Conservation (phyloP, 2,113 vertebrate genomes). For the Syrrhaptes paradoxus region DNA sequence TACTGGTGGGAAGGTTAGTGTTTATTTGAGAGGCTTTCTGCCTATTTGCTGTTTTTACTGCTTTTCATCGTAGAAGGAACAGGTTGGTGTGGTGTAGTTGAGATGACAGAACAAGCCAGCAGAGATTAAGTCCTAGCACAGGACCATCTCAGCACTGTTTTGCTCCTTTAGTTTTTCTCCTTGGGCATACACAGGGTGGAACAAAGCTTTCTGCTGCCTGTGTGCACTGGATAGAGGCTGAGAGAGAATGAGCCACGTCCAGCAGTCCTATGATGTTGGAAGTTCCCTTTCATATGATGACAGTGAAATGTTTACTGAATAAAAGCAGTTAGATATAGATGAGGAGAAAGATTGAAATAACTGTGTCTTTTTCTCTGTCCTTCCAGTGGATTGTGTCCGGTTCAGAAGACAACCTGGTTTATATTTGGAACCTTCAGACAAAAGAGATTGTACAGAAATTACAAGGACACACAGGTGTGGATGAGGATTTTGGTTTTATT, state of each 20-base stretch:
- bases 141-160: background rate
- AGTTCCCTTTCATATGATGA: background rate
- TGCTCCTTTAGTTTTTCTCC: background rate
- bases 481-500: background rate
- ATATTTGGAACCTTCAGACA: constrained; percentile 99
- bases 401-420: constrained; percentile 98
- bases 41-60: background rate
- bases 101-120: background rate
- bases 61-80: background rate
- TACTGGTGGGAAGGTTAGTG: constrained; percentile 93
- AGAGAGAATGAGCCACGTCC: background rate
- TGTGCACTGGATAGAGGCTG: background rate
- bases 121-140: background rate
- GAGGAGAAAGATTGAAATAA: background rate
- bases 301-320: background rate
- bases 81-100: background rate
- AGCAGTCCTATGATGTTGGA: background rate
- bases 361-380: background rate
- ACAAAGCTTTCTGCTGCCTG: background rate
- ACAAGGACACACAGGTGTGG: constrained; percentile 95
- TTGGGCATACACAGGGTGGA: background rate
- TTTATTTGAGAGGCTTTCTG: background rate
- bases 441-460: constrained; percentile 99
- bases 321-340: background rate
- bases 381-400: constrained; percentile 97